Evolutionary conservation across 1,140 invertebrate genomes (phyloP).

Genomic region (Aleiodes sp.): DNA sequence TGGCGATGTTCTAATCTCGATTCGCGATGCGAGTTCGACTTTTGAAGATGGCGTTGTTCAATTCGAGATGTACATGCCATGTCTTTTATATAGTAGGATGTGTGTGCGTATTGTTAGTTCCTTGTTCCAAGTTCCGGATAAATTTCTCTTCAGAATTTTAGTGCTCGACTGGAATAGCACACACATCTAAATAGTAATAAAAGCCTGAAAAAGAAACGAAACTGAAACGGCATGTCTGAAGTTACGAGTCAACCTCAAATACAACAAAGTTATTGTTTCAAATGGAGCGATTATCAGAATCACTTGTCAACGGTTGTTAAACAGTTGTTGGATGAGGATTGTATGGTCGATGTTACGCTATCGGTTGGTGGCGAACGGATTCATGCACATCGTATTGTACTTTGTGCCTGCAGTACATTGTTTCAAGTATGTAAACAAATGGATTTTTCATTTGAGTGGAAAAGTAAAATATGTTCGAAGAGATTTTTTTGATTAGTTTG

Average conservation of each 20-base stretch:
- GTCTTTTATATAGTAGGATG: too few species aligned
- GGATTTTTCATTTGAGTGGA: neutral
- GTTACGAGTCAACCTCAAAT: conserved; percentile 34
- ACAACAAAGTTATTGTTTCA: conserved; percentile 62
- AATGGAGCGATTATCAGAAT: conserved; percentile 70
- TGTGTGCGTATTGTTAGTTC: neutral
- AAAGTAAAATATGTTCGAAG: too few species aligned
- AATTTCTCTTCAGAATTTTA: neutral
- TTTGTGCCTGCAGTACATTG: conserved; percentile 70
- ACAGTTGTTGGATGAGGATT: conserved; percentile 64
- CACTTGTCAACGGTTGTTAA: conserved; percentile 63
- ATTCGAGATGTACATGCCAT: too few species aligned
- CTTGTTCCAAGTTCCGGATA: conserved; percentile 3
- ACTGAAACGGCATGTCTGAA: conserved; percentile 30
- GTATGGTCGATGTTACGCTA: conserved; percentile 69
- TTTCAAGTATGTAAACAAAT: conserved; percentile 65
- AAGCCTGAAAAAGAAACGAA: conserved; percentile 28
- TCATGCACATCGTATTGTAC: conserved; percentile 68
- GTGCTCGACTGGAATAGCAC: too few species aligned
- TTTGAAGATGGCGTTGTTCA: too few species aligned
- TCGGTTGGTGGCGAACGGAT: conserved; percentile 67
- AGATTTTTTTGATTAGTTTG: too few species aligned
- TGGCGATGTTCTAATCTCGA: too few species aligned
- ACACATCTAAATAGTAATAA: neutral
- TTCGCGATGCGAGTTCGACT: too few species aligned